Base-by-base conservation (phyloP, 2,113 vertebrate species). In the Eulacestoma nigropectus region DNA sequence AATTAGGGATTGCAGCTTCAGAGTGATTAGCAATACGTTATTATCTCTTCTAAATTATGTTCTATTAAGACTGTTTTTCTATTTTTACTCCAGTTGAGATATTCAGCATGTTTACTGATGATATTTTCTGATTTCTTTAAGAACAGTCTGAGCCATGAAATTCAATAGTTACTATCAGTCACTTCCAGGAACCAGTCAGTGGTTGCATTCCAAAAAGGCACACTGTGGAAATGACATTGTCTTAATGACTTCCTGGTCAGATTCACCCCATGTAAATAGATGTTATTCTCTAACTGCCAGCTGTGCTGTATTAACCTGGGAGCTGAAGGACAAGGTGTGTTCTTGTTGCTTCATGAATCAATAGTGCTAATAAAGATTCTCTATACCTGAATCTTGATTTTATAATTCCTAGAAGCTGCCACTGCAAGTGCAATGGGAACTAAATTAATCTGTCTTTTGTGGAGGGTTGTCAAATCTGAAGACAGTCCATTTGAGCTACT, bases 271-370 rank as follows among this genome's bases (percentile, higher is more conserved):
- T 33, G 60, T 84, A 95, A 89, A 89, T 89, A 87, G 83, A 78
- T 89, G 64, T 88, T 91, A 78, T 47, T 94, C 41, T 92, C 52
- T 29, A 87, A 37, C 81, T 78, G 85, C 83, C 79, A 90, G n/a
- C 64, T 42, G 3, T 93, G 83, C 64, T 88, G 32, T 89, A 39
- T 90, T 92, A 96, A 84, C 42, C 16, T 78, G 79, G 29, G 76
- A 89, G 50, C 73, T 68, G 92, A 92, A 94, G 92, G 76, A 68
- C 49, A 75, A 95, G 95, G 72, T 94, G 88, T 86, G 47, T 87
- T 93, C 68, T 93, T 0, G 0, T 77, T 77, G 73, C 62, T 74
- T 93, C 4, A 1, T 95, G 76, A 96, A 87, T 95, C 92, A 62
- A 46, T 90, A 81, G 50, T 81, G 35, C 57, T 96, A 84, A 94